Conservation (phyloP, 2,113 vertebrate genomes). For the Montifringilla adamsi region DNA sequence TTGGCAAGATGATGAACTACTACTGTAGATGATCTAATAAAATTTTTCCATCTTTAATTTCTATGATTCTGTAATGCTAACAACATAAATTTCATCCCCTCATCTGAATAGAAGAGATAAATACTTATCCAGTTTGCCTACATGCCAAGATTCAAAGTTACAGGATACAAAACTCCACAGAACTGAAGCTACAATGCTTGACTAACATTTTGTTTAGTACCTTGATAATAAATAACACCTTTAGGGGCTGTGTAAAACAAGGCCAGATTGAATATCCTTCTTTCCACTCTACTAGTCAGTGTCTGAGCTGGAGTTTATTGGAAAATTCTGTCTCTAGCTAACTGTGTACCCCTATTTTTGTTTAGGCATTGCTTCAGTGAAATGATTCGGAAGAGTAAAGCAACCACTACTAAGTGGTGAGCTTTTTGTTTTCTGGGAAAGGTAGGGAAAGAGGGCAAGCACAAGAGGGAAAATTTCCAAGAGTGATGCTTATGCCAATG, state of each 20-base stretch:
- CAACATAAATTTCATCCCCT: not conserved
- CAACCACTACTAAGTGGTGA: not conserved
- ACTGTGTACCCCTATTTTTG: not conserved
- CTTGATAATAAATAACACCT: not conserved
- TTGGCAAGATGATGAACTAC: constrained; percentile 61
- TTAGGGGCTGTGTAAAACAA: not conserved
- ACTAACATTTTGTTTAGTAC: not conserved
- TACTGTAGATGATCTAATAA: constrained; percentile 68
- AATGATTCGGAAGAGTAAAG: not conserved
- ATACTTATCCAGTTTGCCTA: not conserved
- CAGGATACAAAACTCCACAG: not conserved
- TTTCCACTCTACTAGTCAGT: not conserved
- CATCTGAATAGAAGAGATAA: not conserved
- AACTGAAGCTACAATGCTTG: not conserved
- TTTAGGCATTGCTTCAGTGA: not conserved
- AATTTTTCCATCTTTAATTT: constrained; percentile 67
- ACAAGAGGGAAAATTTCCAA: not conserved
- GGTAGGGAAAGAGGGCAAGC: not conserved
- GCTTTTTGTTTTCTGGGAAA: not conserved
- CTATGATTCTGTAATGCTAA: constrained; percentile 35
- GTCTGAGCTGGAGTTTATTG: not conserved
- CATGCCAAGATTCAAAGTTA: not conserved
- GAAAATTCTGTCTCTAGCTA: not conserved
- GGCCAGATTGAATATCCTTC: not conserved
- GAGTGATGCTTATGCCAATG: not conserved